phyloP scores from a whole-genome alignment of 2,113 vertebrate genomes.

The Tylochromis polylepis region DNA sequence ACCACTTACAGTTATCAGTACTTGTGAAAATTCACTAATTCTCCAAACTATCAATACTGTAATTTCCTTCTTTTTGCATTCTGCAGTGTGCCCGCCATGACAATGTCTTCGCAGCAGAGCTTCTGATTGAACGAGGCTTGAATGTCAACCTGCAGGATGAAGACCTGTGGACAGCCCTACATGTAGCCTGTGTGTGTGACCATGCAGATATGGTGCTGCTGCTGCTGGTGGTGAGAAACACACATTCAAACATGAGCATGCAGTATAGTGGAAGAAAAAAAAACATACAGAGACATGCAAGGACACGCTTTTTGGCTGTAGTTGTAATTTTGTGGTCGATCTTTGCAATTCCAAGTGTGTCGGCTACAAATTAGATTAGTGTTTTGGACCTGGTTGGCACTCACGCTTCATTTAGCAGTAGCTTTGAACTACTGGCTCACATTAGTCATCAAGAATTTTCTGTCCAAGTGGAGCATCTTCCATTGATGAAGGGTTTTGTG shows the following conservation, averaged over 20 bases:
- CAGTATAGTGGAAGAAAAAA: neutral
- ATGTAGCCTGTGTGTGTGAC: constrained; percentile 89
- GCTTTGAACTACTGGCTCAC: neutral
- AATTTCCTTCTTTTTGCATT: neutral
- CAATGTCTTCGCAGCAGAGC: constrained; percentile 88
- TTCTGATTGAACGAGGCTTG: constrained; percentile 87
- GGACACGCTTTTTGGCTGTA: neutral
- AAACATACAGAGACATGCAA: neutral
- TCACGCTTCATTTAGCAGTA: neutral
- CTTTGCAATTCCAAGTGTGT: neutral
- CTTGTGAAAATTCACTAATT: neutral
- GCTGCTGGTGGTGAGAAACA: constrained; percentile 79
- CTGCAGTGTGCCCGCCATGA: constrained; percentile 90
- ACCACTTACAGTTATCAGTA: neutral
- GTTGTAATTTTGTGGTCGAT: neutral
- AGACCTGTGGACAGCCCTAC: constrained; percentile 92
- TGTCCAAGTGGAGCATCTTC: neutral
- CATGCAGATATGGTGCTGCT: constrained; percentile 85
- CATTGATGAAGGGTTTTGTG: neutral
- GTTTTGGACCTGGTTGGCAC: neutral
- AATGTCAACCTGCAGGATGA: constrained; percentile 92
- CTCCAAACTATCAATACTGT: neutral
- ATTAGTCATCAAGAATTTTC: constrained; percentile 1
- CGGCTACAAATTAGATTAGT: constrained; percentile 8
- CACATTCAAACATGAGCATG: neutral